phyloP scores from a whole-genome alignment of 2,797 vertebrate species.

The Eulemur mongoz region DNA sequence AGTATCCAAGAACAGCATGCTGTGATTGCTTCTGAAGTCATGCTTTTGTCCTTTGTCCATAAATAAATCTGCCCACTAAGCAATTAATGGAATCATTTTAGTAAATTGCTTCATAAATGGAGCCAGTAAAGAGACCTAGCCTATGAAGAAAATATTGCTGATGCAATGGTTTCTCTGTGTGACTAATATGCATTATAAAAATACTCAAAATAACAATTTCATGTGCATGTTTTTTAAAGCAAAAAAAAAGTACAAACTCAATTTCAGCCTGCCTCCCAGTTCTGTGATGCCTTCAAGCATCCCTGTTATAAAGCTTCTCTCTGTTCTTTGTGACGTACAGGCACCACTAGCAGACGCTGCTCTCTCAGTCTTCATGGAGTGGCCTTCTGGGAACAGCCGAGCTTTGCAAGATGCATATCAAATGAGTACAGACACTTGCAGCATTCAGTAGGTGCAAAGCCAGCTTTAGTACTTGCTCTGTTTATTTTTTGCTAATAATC shows the following conservation, averaged over 20 bases:
- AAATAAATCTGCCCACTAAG: background rate
- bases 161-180: background rate
- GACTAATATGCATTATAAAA: background rate
- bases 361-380: conserved; percentile 98
- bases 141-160: conserved; percentile 17
- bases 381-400: conserved; percentile 99
- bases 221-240: background rate
- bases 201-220: background rate
- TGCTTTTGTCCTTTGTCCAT: background rate
- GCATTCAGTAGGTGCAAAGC: conserved; percentile 99
- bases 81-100: conserved; percentile 52
- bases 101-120: conserved; percentile 47
- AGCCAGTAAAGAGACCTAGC: background rate
- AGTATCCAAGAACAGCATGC: background rate
- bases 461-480: conserved; percentile 93
- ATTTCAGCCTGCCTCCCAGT: background rate
- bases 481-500: conserved; percentile 89
- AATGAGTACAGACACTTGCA: conserved; percentile 99
- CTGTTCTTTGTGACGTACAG: conserved; percentile 88
- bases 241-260: background rate
- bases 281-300: conserved; percentile 16
- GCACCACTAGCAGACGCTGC: conserved; percentile 99
- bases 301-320: conserved; percentile 79
- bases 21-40: background rate
- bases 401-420: conserved; percentile 99